phyloP scores from a whole-genome alignment of 64 coral and sea anemone genomes.

The Catalaphyllia jardinei region DNA sequence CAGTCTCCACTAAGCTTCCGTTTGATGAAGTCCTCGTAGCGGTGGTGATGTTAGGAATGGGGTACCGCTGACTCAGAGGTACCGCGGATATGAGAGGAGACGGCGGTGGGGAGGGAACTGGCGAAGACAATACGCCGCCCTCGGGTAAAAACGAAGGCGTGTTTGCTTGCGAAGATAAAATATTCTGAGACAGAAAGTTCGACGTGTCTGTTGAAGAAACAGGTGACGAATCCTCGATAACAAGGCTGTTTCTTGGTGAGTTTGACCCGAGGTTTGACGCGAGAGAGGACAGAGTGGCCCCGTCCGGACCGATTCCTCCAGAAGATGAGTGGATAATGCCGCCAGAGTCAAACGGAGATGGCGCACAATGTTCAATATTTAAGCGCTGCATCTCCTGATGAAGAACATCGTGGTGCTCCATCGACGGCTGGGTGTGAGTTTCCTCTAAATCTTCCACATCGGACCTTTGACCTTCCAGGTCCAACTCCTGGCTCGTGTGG shows the following conservation, averaged over 20 bases:
- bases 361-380: conserved; percentile 85
- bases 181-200: conserved; percentile 50
- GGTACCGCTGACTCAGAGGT: conserved; percentile 86
- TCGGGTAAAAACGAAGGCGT: conserved; percentile 57
- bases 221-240: conserved; percentile 64
- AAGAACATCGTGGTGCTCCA: conserved; percentile 72
- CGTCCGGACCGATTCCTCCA: neutral
- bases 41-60: conserved; percentile 44
- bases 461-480: conserved; percentile 34
- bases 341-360: conserved; percentile 50
- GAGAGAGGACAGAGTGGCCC: conserved; percentile 27
- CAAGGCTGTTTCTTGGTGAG: conserved; percentile 74
- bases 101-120: conserved; percentile 63
- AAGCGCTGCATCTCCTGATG: conserved; percentile 92
- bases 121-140: conserved; percentile 43
- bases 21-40: neutral
- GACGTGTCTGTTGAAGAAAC: conserved; percentile 36
- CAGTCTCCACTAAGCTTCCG: conserved; percentile 22
- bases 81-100: conserved; percentile 85
- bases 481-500: conserved; percentile 66
- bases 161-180: conserved; percentile 32
- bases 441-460: conserved; percentile 62
- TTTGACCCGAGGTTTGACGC: conserved; percentile 48
- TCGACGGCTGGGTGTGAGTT: neutral
- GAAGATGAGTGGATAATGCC: conserved; percentile 42